phyloP scores from a whole-genome alignment of 2,888 invertebrate genomes.

The Heteromurus nitidus region DNA sequence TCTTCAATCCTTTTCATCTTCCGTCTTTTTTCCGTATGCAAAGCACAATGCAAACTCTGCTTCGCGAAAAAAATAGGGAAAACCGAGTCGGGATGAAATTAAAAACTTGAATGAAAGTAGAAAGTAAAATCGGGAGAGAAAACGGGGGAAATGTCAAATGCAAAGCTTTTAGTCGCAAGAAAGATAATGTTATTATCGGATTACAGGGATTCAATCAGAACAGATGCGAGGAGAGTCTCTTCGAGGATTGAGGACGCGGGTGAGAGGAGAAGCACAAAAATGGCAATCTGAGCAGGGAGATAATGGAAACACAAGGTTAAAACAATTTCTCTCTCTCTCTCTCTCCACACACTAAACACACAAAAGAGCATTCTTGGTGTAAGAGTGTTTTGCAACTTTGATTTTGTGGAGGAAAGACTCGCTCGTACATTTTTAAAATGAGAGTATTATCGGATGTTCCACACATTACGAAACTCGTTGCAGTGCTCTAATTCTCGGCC shows the following conservation, averaged over 20 bases:
- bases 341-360: background rate
- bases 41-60: background rate
- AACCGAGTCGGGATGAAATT: background rate
- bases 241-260: no score
- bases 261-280: background rate
- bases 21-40: background rate
- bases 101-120: background rate
- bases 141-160: slow-evolving; percentile 9
- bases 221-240: background rate
- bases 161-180: slow-evolving; percentile 7
- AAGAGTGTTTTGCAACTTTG: background rate
- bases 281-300: background rate
- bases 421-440: no score
- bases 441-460: no score
- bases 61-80: no score
- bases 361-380: background rate
- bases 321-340: background rate
- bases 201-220: slow-evolving; percentile 16
- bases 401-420: no score
- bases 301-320: background rate
- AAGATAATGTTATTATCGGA: slow-evolving; percentile 8
- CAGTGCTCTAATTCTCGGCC: no score
- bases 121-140: background rate
- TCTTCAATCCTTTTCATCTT: background rate
- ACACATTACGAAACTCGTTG: no score